phyloP scores from a whole-genome alignment of 2,113 vertebrate genomes.

The Origma solitaria region DNA sequence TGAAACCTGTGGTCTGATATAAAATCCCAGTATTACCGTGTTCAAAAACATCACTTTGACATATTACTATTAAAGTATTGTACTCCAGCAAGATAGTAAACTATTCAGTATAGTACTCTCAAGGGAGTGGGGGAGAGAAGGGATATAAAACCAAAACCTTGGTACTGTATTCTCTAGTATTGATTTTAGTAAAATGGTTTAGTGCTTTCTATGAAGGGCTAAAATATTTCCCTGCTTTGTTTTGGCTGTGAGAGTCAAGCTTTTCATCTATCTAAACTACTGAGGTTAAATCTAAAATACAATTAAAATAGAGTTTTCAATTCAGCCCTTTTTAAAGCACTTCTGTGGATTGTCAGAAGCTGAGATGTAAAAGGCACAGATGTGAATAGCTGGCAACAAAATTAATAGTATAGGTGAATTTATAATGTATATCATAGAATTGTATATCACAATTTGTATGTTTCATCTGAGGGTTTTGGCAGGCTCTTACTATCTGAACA shows the following conservation, averaged over 20 bases:
- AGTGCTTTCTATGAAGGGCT: not conserved
- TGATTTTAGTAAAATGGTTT: constrained; percentile 39
- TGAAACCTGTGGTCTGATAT: constrained; percentile 16
- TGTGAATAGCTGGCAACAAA: not conserved
- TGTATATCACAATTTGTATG: not conserved
- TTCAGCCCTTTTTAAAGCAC: not conserved
- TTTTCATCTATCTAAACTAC: not conserved
- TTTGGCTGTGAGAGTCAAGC: not conserved
- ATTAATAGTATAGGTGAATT: not conserved
- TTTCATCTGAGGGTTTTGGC: not conserved
- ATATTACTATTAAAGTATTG: not conserved
- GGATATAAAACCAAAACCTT: not conserved
- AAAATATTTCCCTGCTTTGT: constrained; percentile 4
- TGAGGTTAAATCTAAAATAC: not conserved
- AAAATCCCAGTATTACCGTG: not conserved
- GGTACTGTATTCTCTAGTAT: not conserved
- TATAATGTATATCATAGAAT: not conserved
- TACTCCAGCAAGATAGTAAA: not conserved
- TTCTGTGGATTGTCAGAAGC: not conserved
- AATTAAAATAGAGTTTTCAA: not conserved
- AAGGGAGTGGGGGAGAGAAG: not conserved
- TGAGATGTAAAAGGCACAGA: not conserved
- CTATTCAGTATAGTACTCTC: not conserved
- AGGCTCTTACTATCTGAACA: not conserved
- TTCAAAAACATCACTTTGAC: not conserved